phyloP scores from a whole-genome alignment of 2,888 invertebrate genomes.

The Eudemis profundana region DNA sequence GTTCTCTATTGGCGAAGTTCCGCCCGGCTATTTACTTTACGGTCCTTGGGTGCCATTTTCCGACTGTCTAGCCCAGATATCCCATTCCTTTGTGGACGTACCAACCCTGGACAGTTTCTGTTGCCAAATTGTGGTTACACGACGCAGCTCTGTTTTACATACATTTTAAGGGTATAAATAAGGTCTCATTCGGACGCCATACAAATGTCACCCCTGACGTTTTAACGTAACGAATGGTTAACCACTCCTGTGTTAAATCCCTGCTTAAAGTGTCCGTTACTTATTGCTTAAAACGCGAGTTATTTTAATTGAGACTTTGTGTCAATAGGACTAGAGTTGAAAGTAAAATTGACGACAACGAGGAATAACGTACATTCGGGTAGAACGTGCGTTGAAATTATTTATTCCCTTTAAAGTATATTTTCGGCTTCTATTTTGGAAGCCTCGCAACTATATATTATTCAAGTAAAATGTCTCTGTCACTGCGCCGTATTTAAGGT shows the following conservation, averaged over 20 bases:
- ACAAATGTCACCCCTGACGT: conserved; percentile 52
- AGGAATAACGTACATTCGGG: conserved; percentile 32
- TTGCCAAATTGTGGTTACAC: conserved; percentile 9
- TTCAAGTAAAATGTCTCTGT: conserved; percentile 30
- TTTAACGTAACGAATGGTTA: conserved; percentile 64
- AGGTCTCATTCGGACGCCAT: conserved; percentile 54
- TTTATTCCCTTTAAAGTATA: conserved; percentile 37
- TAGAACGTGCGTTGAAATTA: conserved; percentile 35
- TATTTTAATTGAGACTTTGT: conserved; percentile 7
- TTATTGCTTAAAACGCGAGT: conserved; percentile 21
- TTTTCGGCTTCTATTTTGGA: conserved; percentile 33
- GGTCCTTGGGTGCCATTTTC: no score
- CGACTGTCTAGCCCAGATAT: no score
- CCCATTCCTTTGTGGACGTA: no score
- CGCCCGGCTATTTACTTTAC: no score
- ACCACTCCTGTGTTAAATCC: conserved; percentile 61
- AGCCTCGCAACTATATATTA: conserved; percentile 32
- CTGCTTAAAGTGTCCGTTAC: conserved; percentile 56
- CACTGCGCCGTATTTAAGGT: conserved; percentile 11
- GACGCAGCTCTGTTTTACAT: conserved; percentile 30
- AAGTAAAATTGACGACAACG: background rate
- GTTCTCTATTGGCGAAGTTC: no score
- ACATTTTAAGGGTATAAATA: conserved; percentile 38
- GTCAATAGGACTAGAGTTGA: background rate
- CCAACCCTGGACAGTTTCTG: no score